Evolutionary conservation across 1,140 invertebrate genomes (phyloP).

Genomic region (Pissodes strobi): DNA sequence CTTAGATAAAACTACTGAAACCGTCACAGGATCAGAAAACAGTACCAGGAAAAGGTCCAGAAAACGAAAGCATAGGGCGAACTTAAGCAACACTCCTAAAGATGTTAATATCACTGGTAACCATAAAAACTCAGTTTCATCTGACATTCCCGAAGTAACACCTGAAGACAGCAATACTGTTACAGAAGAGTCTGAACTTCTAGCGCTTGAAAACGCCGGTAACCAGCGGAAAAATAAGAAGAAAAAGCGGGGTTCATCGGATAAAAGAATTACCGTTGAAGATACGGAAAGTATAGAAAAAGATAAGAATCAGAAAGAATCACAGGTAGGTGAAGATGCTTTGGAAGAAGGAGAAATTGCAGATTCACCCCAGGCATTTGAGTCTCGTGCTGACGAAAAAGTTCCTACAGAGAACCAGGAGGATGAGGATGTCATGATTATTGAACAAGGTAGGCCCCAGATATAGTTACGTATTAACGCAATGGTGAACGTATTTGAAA

Average conservation of each 20-base stretch:
- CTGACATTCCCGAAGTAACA: not conserved
- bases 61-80: slow-evolving; percentile 20
- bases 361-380: not conserved
- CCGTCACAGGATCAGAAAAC: not conserved
- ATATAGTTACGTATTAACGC: too few species aligned
- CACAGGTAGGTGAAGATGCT: slow-evolving; percentile 8
- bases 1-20: not conserved
- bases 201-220: not conserved
- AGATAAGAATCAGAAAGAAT: not conserved
- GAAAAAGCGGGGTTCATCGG: not conserved
- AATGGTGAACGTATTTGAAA: too few species aligned
- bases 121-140: too few species aligned
- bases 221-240: slow-evolving; percentile 3
- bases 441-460: slow-evolving; percentile 19
- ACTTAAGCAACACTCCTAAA: too few species aligned
- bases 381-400: not conserved
- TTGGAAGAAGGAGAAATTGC: not conserved
- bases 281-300: not conserved
- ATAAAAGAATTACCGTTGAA: not conserved
- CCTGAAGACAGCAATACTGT: not conserved
- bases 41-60: not conserved
- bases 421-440: slow-evolving; percentile 11
- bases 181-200: not conserved
- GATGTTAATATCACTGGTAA: too few species aligned
- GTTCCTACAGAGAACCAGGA: not conserved